Evolutionary conservation across 2,888 invertebrate species (phyloP).

Genomic region (Lampropteryx suffumata): DNA sequence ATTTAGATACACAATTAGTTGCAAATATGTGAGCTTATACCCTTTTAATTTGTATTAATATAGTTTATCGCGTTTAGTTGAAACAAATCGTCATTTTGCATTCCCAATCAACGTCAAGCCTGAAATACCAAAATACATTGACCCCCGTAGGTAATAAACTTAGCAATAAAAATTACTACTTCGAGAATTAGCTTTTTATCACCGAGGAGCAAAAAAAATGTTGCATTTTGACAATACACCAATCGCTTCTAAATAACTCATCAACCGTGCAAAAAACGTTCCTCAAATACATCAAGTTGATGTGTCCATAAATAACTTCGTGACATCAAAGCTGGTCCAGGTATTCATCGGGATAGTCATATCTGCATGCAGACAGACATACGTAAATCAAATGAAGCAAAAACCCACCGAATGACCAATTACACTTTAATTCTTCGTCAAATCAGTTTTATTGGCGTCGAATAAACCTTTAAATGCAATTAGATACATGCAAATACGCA

Average conservation of each 20-base stretch:
- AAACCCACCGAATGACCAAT: conserved; percentile 26
- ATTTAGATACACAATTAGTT: conserved; percentile 21
- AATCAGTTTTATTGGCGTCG: conserved; percentile 30
- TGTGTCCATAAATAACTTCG: conserved; percentile 27
- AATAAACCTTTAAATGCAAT: conserved; percentile 35
- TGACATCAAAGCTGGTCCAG: conserved; percentile 27
- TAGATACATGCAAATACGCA: conserved; percentile 24
- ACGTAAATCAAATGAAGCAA: conserved; percentile 33
- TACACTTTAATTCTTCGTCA: conserved; percentile 27
- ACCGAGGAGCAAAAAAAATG: conserved; percentile 22
- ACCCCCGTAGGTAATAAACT: conserved; percentile 30
- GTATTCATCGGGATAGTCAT: conserved; percentile 23
- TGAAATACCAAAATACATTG: conserved; percentile 31
- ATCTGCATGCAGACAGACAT: conserved; percentile 29
- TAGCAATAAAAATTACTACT: conserved; percentile 33
- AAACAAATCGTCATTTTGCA: conserved; percentile 16
- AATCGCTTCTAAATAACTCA: conserved; percentile 32
- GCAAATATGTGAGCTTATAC: conserved; percentile 22
- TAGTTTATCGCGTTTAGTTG: conserved; percentile 6
- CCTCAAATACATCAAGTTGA: conserved; percentile 26
- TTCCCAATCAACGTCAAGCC: conserved; percentile 29
- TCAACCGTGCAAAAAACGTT: conserved; percentile 29
- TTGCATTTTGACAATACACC: conserved; percentile 34
- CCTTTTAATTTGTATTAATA: conserved; percentile 24
- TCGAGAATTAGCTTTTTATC: conserved; percentile 33